Base-by-base conservation (phyloP, 1,140 invertebrate species). In the Sitophilus oryzae region DNA sequence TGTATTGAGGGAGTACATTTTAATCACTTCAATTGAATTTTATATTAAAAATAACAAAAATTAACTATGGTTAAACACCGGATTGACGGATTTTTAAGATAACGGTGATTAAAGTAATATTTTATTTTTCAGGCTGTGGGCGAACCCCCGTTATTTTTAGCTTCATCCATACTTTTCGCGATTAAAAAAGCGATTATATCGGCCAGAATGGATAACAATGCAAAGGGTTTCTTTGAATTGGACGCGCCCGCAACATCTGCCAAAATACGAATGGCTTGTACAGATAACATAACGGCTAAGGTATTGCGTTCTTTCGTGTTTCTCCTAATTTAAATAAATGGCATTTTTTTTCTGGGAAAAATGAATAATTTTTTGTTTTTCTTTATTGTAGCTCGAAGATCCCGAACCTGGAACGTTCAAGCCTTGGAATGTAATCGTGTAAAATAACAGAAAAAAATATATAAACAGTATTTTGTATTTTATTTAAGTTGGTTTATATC, bases 61-160 rank as follows among this genome's bases (percentile, higher is more conserved):
- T n/a, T n/a, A n/a, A n/a, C n/a, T n/a, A n/a, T n/a, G n/a, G n/a
- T n/a, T n/a, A n/a, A n/a, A n/a, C n/a, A n/a, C n/a, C n/a, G n/a
- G n/a, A n/a, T 25, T 11, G 3, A 3, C 14, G 3, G 9, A 35
- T n/a, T 16, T 18, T 18, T 37, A 3, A 44, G 47, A 37, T 36
- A 0, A 25, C n/a, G n/a, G n/a, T n/a, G n/a, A n/a, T n/a, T 22
- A 42, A 18, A 18, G 21, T 44, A 1, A 3, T 56, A 56, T 44
- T 46, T 25, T 4, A 14, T 14, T 30, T 71, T 77, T 52, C 62
- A 91, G 90, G 95, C 92, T 58, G 86, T 97, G 41, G 95, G 94
- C 2, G 95, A 98, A 73, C 94, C 94, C 3, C 94, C 94, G 0
- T 71, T 98, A 11, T 96, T 96, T 66, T 75, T 96, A 46, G 89